A percentile compares a stretch with the other conserved stretches of the same genome.
Evolutionary conservation across 2,797 vertebrate genomes (phyloP).

Genomic region (Phoxinus dragarum): DNA sequence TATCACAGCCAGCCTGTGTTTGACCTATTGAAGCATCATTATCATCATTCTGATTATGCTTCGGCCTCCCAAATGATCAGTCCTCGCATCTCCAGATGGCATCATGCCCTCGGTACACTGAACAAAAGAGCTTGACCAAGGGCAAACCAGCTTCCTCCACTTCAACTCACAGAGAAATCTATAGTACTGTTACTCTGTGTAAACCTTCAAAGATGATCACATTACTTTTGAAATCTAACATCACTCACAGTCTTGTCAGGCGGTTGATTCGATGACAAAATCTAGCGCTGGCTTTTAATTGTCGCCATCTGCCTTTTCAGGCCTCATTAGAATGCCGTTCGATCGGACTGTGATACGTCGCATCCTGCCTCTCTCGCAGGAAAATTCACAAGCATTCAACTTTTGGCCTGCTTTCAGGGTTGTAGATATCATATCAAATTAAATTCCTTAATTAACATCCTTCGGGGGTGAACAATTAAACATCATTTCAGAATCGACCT

Average conservation of each 20-base stretch:
- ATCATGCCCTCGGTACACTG: conserved; percentile 2
- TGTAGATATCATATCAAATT: conserved; percentile 45
- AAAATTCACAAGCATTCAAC: conserved; percentile 5
- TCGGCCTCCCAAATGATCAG: conserved; percentile 57
- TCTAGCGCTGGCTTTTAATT: conserved; percentile 19
- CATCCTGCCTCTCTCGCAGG: conserved; percentile 1
- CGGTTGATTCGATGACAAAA: conserved; percentile 5
- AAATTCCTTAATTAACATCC: conserved; percentile 45
- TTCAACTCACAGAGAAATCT: neutral
- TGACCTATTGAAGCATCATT: conserved; percentile 62
- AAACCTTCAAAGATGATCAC: conserved; percentile 7
- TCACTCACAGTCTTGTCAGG: conserved; percentile 27
- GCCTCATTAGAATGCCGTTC: conserved; percentile 16
- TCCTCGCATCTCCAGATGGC: conserved; percentile 64
- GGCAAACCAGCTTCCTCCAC: neutral
- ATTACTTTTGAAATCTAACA: conserved; percentile 20
- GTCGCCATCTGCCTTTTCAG: conserved; percentile 31
- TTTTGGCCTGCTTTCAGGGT: conserved; percentile 27
- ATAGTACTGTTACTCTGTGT: neutral
- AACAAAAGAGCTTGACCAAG: conserved; percentile 29
- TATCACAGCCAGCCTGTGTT: conserved; percentile 30
- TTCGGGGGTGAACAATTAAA: conserved; percentile 37
- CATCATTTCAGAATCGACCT: conserved; percentile 41
- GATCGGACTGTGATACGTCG: neutral
- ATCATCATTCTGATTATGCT: conserved; percentile 57